Percentiles rank a stretch among this genome's conserved stretches.
Evolutionary conservation across 2,888 invertebrate genomes (phyloP).

Genomic region (Synergus itoensis): DNA sequence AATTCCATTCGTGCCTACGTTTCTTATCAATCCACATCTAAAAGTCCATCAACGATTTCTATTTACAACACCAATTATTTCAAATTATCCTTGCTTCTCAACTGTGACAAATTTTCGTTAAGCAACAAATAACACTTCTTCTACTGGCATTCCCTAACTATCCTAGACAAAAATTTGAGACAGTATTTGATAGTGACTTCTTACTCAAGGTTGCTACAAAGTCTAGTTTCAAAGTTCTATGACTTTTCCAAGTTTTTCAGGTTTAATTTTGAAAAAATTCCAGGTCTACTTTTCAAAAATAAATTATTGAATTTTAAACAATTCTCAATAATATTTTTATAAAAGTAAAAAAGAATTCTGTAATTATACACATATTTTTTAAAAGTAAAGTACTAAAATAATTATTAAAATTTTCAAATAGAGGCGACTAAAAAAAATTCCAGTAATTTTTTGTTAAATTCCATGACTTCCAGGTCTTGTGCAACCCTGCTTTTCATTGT

Average conservation of each 20-base stretch:
- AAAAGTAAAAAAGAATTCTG: no score
- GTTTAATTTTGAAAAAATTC: no score
- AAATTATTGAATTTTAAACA: no score
- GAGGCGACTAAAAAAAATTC: no score
- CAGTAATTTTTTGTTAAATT: no score
- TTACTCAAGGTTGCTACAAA: neutral
- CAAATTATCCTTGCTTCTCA: neutral
- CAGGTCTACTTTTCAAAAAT: no score
- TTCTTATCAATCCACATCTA: constrained; percentile 29
- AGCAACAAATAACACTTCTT: constrained; percentile 4
- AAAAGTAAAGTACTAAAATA: no score
- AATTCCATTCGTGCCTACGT: constrained; percentile 25
- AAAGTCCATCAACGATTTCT: constrained; percentile 7
- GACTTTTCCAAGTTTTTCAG: no score
- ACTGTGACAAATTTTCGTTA: neutral
- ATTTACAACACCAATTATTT: neutral
- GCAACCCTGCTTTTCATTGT: neutral
- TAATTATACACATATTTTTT: no score
- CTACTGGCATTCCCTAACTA: constrained; percentile 9
- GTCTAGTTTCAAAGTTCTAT: neutral
- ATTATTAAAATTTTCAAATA: no score
- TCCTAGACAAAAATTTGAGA: constrained; percentile 1
- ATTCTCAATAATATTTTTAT: no score
- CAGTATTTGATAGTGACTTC: neutral
- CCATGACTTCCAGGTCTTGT: no score